Evolutionary conservation across 2,113 vertebrate genomes (phyloP), one percentile per base, ranked within the genome.

Genomic region (Galbula dea): DNA sequence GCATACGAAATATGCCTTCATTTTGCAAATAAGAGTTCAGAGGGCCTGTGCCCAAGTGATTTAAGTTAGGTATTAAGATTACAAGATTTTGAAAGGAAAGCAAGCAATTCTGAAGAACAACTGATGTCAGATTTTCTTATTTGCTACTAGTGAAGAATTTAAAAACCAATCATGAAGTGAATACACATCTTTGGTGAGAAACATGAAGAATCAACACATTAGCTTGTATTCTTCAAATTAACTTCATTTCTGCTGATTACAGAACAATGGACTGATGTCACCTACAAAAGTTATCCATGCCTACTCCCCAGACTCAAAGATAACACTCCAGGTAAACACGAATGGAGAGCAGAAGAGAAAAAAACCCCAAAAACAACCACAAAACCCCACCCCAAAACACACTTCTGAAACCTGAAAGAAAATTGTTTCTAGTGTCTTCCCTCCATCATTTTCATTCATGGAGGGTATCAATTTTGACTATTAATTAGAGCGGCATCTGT

Each of bases 401-500:
- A 63, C 20, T 58, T 18, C 59, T 71, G 36, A 61, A 19, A 66
- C 51, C 5, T 3, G 13, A 49, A 41, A 39, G 21, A 49, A 85
- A 87, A 79, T 37, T 75, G 57, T 48, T 72, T 39, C 65, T 52
- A 5, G 20, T 18, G 16, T 68, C 27, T 61, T 69, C n/a, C 68
- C 54, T 49, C 45, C 30, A 10, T 39, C 21, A 17, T 23, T 68
- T 86, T 37, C 68, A 71, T 43, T 49, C 58, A 63, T 7, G 32
- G 68, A 89, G 49, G 39, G 43, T 7, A 75, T 49, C 83, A 27
- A 74, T 36, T 81, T 4, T 68, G 90, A 90, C 57, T 75, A 7
- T 94, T 96, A 90, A 85, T 93, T 86, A 93, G 69, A 65, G 74
- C 6, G 1, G 52, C 34, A 68, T 73, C 80, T 83, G 89, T 74